These are phyloP conservation scores for Hystrix brachyura DNA, from an alignment of 2,113 vertebrate species.

Conservation along the genomic window DNA sequence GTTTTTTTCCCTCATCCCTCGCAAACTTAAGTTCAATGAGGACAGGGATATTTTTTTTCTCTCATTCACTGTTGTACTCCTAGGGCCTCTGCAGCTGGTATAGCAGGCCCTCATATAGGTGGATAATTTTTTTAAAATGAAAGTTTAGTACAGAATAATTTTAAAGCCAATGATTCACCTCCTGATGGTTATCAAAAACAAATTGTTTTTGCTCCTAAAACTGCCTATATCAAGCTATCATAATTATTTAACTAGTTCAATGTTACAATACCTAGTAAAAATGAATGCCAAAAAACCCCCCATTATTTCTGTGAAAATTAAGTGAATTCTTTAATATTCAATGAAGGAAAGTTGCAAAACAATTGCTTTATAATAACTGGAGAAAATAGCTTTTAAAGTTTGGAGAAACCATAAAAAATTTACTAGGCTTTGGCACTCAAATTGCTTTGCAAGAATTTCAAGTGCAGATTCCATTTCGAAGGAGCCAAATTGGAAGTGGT, in stretches of 20 bases:
- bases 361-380: not conserved
- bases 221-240: not conserved
- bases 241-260: not conserved
- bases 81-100: not conserved
- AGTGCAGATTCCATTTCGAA: slow-evolving; percentile 31
- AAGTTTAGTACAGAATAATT: not conserved
- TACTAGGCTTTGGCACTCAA: slow-evolving; percentile 7
- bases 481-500: slow-evolving; percentile 4
- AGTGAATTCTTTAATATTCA: slow-evolving; percentile 21
- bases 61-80: not conserved
- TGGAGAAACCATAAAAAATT: not conserved
- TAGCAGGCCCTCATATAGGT: not conserved
- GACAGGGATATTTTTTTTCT: not conserved
- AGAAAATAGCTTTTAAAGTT: slow-evolving; percentile 18
- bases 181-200: not conserved
- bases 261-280: slow-evolving; percentile 20
- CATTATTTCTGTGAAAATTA: not conserved
- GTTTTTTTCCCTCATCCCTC: not conserved
- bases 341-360: not conserved
- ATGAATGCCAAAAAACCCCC: not conserved
- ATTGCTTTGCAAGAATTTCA: slow-evolving; percentile 46
- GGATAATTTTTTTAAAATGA: not conserved
- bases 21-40: not conserved
- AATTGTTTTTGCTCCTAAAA: not conserved
- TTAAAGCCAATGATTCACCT: slow-evolving; percentile 13